Evolutionary conservation across 2,888 invertebrate species (phyloP).

Genomic region (Candidula unifasciata): DNA sequence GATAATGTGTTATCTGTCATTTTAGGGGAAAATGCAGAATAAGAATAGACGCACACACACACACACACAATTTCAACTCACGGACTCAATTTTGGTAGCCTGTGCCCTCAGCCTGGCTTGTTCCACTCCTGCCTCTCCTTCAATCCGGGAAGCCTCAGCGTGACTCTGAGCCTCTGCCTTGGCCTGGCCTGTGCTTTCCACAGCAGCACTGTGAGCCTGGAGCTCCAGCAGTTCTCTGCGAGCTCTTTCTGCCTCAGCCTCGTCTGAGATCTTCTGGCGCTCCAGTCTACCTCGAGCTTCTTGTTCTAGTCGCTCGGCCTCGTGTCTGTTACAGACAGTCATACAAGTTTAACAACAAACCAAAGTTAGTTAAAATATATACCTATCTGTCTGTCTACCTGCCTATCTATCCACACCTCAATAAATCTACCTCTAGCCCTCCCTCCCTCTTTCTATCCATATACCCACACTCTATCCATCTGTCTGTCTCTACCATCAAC

Average conservation of each 20-base stretch:
- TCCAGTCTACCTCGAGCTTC: slow-evolving; percentile 79
- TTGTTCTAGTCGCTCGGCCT: slow-evolving; percentile 80
- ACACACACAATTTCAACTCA: slow-evolving; percentile 63
- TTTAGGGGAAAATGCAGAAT: no score
- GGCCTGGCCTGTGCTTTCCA: slow-evolving; percentile 80
- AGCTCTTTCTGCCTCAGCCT: slow-evolving; percentile 79
- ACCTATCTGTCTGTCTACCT: no score
- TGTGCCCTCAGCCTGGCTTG: slow-evolving; percentile 79
- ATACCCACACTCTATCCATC: no score
- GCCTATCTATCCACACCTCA: no score
- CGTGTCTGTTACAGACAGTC: slow-evolving; percentile 74
- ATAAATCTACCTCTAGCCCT: no score
- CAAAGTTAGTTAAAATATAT: no score
- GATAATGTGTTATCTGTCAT: no score
- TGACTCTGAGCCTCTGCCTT: slow-evolving; percentile 80
- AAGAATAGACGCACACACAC: no score
- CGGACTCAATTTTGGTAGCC: slow-evolving; percentile 79
- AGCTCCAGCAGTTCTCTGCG: slow-evolving; percentile 78
- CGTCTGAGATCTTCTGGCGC: slow-evolving; percentile 79
- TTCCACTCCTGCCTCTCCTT: slow-evolving; percentile 80
- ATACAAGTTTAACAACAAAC: not conserved
- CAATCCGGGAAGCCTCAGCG: slow-evolving; percentile 79
- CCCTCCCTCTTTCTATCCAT: no score
- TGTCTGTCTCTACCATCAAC: no score
- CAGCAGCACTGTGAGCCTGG: slow-evolving; percentile 79